Conservation (phyloP, 2,888 invertebrate species). For the Atethmia centrago region DNA sequence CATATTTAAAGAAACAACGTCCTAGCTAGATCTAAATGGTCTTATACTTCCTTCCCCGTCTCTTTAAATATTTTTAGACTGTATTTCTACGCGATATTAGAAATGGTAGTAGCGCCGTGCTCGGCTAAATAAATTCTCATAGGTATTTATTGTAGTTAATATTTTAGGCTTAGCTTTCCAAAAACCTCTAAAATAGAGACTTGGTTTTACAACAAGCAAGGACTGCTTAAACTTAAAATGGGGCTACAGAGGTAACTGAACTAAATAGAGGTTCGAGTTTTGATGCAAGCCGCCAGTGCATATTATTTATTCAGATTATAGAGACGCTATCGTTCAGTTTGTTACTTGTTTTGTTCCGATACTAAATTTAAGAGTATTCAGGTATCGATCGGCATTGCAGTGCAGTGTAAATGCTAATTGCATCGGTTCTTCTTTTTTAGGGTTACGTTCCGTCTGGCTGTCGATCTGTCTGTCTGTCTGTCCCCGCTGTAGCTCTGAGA, state of each 20-base stretch:
- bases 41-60: background rate
- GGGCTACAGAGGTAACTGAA: slow-evolving; percentile 9
- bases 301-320: slow-evolving; percentile 43
- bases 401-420: background rate
- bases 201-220: background rate
- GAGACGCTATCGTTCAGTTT: slow-evolving; percentile 14
- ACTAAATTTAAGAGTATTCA: slow-evolving; percentile 5
- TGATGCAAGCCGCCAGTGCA: slow-evolving; percentile 33
- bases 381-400: background rate
- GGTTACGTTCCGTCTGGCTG: too few species aligned
- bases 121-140: background rate
- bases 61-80: background rate
- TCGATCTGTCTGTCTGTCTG: too few species aligned
- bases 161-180: background rate
- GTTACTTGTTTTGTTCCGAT: slow-evolving; percentile 14
- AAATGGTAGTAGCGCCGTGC: background rate
- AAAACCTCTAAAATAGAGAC: background rate
- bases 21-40: background rate
- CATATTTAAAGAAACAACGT: background rate
- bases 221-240: slow-evolving; percentile 13
- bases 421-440: slow-evolving; percentile 1
- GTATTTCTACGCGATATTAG: background rate
- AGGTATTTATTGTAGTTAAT: background rate
- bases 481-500: too few species aligned
- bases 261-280: slow-evolving; percentile 34